Percentiles rank a stretch among this genome's conserved stretches.
These are phyloP conservation scores for Macrobrachium nipponense DNA, from an alignment of 1,140 invertebrate genomes.

Conservation along the genomic window DNA sequence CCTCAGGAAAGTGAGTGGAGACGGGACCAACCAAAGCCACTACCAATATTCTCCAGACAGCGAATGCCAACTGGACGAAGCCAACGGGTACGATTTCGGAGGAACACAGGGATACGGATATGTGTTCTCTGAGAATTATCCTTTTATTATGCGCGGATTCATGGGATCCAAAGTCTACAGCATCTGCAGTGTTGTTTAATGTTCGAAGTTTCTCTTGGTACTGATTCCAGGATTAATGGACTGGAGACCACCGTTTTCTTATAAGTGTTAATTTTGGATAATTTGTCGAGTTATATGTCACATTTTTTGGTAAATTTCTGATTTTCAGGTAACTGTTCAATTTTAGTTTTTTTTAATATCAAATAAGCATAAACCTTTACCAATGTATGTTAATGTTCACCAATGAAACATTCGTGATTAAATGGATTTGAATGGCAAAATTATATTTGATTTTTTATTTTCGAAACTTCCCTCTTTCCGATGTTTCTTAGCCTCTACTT, in stretches of 20 bases:
- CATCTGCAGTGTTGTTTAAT: not conserved
- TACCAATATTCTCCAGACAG: not conserved
- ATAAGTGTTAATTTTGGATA: too few relatives aligned
- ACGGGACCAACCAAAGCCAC: slow-evolving; percentile 4
- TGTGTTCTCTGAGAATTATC: slow-evolving; percentile 31
- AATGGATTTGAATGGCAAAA: too few relatives aligned
- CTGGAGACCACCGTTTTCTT: not conserved
- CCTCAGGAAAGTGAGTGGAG: slow-evolving; percentile 5
- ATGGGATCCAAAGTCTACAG: not conserved
- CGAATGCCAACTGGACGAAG: slow-evolving; percentile 30
- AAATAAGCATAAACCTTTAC: too few relatives aligned
- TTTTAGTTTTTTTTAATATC: too few relatives aligned
- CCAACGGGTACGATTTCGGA: slow-evolving; percentile 34
- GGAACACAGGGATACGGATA: slow-evolving; percentile 22
- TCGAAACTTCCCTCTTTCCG: too few relatives aligned
- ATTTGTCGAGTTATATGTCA: too few relatives aligned
- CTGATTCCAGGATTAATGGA: not conserved
- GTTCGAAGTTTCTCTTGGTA: not conserved
- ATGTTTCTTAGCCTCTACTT: too few relatives aligned
- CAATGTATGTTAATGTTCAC: too few relatives aligned
- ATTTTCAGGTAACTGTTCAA: too few relatives aligned
- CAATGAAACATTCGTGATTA: too few relatives aligned
- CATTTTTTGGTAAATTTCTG: too few relatives aligned
- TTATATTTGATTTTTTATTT: too few relatives aligned
- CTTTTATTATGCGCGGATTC: slow-evolving; percentile 29